phyloP scores from a whole-genome alignment of 1,140 invertebrate species.

The Bombus confusus region DNA sequence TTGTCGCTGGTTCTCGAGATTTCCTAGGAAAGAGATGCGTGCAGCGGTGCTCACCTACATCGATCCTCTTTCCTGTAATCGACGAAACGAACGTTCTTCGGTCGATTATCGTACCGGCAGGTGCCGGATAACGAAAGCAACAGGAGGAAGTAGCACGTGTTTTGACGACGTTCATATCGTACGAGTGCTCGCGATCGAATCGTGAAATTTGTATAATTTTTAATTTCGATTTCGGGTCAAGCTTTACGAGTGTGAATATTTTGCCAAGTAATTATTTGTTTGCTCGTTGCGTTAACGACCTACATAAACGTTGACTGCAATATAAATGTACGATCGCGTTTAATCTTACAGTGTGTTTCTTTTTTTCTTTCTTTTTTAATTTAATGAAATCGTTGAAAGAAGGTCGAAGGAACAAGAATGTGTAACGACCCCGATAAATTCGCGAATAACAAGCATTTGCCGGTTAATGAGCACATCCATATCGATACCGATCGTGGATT shows the following conservation, averaged over 20 bases:
- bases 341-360: neutral
- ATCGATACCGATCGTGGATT: neutral
- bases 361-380: no score
- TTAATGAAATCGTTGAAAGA: neutral
- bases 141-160: neutral
- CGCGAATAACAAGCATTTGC: neutral
- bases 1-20: slow-evolving; percentile 20
- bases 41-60: no score
- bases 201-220: neutral
- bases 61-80: neutral
- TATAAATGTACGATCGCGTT: neutral
- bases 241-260: neutral
- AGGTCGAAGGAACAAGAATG: neutral
- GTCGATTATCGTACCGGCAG: slow-evolving; percentile 24
- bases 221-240: neutral
- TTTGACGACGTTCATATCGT: neutral
- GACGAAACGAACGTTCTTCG: neutral
- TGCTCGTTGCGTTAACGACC: neutral
- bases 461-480: neutral
- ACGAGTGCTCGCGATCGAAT: no score
- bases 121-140: slow-evolving; percentile 4
- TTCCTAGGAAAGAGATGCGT: neutral
- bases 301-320: no score
- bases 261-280: neutral
- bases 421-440: neutral